Evolutionary conservation across 2,888 invertebrate species (phyloP), one percentile per base, ranked within the genome.

Genomic region (Eulithis prunata): DNA sequence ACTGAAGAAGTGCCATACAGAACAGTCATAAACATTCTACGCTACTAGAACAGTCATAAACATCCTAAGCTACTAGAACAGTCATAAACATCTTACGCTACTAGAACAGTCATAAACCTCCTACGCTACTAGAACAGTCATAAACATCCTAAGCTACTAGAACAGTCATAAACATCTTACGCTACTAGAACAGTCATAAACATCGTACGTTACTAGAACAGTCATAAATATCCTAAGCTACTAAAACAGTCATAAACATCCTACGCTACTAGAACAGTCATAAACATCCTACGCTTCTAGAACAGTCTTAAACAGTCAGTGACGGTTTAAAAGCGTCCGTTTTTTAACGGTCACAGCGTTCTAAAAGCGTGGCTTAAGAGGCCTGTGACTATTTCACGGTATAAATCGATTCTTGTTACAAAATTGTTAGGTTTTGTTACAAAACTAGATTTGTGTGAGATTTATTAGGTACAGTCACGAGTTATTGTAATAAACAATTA

Each of bases 371-470:
- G 12, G 1, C 14, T 10, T 5, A 52, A 10, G 4, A 53, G n/a
- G 13, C 36, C n/a, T 38, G 36, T n/a, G 38, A 54, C 32, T 38
- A 54, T 54, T 54, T 14, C 54, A 14, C 41, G 38, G 14, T 54
- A 5, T 5, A 5, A 54, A 54, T 54, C 13, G 38, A 54, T 54
- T 54, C 3, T 41, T 4, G 54, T 54, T 54, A 38, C 14, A 54
- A 51, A 51, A 51, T 41, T 38, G 57, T 36, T 57, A 57, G 45
- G 45, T 45, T 45, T 13, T 5, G 8, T 21, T 13, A 10, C n/a
- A 13, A 53, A 38, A 38, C n/a, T 21, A 51, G 11, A 51, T 51
- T 47, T 47, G 12, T 51, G 7, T 49, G n/a, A 14, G 21, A 0
- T 47, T 47, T 21, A 21, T 49, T 49, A 21, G 10, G n/a, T n/a